Evolutionary conservation across 2,113 vertebrate genomes (phyloP).

Genomic region (Cisticola juncidis): DNA sequence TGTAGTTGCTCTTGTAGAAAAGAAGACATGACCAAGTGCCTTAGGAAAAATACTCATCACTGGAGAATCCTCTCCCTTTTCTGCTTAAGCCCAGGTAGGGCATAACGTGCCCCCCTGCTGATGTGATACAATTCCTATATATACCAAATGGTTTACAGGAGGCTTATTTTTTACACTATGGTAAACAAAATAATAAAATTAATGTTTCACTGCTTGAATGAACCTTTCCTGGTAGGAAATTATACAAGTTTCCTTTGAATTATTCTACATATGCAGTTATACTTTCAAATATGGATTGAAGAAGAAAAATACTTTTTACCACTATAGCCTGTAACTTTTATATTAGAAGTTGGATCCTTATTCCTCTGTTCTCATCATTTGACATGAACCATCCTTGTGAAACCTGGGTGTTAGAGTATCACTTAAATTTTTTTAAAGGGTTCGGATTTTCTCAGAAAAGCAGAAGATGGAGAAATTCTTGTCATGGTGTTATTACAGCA

Average conservation of each 20-base stretch:
- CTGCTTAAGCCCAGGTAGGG: neutral
- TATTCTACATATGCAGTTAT: neutral
- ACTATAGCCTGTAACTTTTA: neutral
- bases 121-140: neutral
- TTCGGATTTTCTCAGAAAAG: neutral
- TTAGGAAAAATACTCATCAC: neutral
- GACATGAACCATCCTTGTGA: neutral
- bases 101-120: rapidly evolving
- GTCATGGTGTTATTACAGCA: neutral
- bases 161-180: neutral
- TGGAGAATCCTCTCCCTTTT: neutral
- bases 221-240: neutral
- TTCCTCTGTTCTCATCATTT: neutral
- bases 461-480: neutral
- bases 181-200: neutral
- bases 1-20: neutral
- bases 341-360: neutral
- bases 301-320: neutral
- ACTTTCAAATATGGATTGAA: neutral
- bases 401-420: neutral
- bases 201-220: neutral
- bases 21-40: neutral
- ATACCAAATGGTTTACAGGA: neutral
- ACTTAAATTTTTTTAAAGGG: neutral
- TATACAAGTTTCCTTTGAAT: neutral